phyloP scores from a whole-genome alignment of 2,888 invertebrate species.

The Tetragonisca angustula region DNA sequence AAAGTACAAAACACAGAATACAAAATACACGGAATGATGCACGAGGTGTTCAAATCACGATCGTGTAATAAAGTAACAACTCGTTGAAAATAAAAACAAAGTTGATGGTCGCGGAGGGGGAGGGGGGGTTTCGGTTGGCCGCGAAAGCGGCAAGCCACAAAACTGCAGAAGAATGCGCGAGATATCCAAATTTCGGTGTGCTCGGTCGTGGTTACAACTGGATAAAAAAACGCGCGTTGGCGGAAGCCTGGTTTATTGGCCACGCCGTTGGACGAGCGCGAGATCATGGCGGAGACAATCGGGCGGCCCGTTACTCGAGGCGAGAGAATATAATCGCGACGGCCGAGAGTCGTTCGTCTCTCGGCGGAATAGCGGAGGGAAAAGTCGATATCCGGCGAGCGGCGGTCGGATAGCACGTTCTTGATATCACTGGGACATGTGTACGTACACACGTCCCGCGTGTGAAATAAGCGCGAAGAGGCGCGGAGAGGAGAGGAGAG shows the following conservation, averaged over 20 bases:
- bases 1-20: no score
- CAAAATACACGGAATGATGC: no score
- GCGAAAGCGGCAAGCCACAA: no score
- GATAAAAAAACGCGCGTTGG: background rate
- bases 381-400: constrained; percentile 68
- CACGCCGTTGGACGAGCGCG: constrained; percentile 33
- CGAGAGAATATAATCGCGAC: constrained; percentile 73
- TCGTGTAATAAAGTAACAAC: no score
- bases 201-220: no score
- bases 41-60: no score
- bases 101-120: no score
- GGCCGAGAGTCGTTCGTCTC: constrained; percentile 63
- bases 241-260: constrained; percentile 9
- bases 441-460: constrained; percentile 36
- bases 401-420: constrained; percentile 38
- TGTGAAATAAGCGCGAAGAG: constrained; percentile 24
- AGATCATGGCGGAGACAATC: constrained; percentile 47
- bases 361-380: constrained; percentile 43
- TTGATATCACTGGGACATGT: constrained; percentile 40
- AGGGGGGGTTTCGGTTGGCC: no score
- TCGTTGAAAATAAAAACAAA: no score
- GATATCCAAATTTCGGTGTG: no score
- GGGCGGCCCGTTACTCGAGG: constrained; percentile 57
- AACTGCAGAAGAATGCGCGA: no score
- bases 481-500: background rate